Conservation (phyloP, 1,140 invertebrate species). For the Heliconius melpomene region DNA sequence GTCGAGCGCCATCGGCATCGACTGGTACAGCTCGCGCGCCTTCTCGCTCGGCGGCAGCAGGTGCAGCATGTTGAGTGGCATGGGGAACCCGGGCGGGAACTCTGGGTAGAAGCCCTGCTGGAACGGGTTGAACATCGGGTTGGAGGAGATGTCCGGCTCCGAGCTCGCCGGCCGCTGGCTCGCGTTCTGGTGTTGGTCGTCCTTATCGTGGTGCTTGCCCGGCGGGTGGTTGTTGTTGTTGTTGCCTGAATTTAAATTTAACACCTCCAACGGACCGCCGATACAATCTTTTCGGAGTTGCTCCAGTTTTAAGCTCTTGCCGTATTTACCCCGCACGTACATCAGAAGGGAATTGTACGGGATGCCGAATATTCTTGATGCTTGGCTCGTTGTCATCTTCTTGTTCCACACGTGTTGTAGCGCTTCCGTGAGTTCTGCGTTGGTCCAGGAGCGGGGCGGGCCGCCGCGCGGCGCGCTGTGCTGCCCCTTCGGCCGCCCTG, state of each 20-base stretch:
- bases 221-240: slow-evolving; percentile 86
- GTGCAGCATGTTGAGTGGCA: slow-evolving; percentile 92
- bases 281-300: slow-evolving; percentile 93
- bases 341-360: slow-evolving; percentile 95
- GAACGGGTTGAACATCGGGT: slow-evolving; percentile 87
- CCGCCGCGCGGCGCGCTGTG: slow-evolving; percentile 93
- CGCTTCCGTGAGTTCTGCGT: slow-evolving; percentile 93
- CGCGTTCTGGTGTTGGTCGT: slow-evolving; percentile 69
- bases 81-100: slow-evolving; percentile 88
- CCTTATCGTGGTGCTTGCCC: slow-evolving; percentile 78
- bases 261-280: slow-evolving; percentile 86
- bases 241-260: slow-evolving; percentile 85
- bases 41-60: slow-evolving; percentile 89
- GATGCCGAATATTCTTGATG: slow-evolving; percentile 93
- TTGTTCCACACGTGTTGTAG: slow-evolving; percentile 96
- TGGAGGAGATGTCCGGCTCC: slow-evolving; percentile 83
- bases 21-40: slow-evolving; percentile 82
- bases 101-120: slow-evolving; percentile 90
- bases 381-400: slow-evolving; percentile 96
- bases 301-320: slow-evolving; percentile 93
- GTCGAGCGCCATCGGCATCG: slow-evolving; percentile 79
- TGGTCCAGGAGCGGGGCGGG: slow-evolving; percentile 94
- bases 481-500: slow-evolving; percentile 90
- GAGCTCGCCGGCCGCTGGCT: slow-evolving; percentile 83
- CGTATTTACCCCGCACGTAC: slow-evolving; percentile 96